Evolutionary conservation across 2,113 vertebrate species (phyloP), one percentile per base, ranked within the genome.

Genomic region (Bettongia penicillata): DNA sequence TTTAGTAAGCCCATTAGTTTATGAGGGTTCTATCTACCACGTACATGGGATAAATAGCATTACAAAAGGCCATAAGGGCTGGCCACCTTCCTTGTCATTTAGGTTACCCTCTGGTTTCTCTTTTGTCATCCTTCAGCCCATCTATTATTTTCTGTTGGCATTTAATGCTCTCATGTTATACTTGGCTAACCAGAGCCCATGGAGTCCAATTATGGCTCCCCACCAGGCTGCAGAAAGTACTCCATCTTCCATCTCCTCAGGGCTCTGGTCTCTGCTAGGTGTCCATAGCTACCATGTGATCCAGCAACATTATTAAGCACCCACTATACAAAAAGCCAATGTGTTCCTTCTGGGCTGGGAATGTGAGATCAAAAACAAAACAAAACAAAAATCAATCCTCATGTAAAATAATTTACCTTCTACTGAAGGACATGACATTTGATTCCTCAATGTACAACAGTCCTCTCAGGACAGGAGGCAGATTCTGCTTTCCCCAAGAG

Each of bases 41-140:
- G 31, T 9, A 91, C 0, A 8, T 92, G 91, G 51, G 26, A 2
- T 0, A 0, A 26, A 5, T 3, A 91, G 19, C 1, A 8, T 23
- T 4, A 28, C 7, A 8, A 49, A 7, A 48, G 51, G 11, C 16
- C 22, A 16, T 26, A 3, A 51, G 19, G 8, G 90, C 84, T 24
- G 68, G 31, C 8, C 1, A 1, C 7, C 14, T 23, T 51, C 23
- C 2, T 16, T 26, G 48, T 25, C 16, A n/a, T 53, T 43, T 8
- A 7, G 5, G 43, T n/a, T n/a, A 77, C 25, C n/a, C 12, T 92
- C 91, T 52, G 14, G 10, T 52, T 51, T n/a, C 24, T 92, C 25
- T 25, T 3, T 50, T 47, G 8, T 23, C n/a, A 93, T 90, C 24
- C n/a, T 11, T 89, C 0, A 9, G 37, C 2, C 50, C 19, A 31